These are phyloP conservation scores for Drepanosiphum platanoidis DNA, from an alignment of 2,888 invertebrate species.

Conservation along the genomic window DNA sequence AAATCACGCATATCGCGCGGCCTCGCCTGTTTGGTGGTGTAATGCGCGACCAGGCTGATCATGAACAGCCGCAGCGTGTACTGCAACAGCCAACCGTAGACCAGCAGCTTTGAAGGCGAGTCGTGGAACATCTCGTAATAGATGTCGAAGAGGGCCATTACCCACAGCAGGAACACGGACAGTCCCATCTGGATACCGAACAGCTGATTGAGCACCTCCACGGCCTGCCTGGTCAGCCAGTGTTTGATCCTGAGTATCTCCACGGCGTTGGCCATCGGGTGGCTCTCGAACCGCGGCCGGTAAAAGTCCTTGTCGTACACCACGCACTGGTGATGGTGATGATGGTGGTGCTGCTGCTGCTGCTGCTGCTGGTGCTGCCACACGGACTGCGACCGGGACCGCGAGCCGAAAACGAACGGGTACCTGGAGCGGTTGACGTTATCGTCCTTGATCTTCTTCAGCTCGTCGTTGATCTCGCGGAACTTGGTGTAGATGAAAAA, in stretches of 20 bases:
- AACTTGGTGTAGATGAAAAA: slow-evolving; percentile 47
- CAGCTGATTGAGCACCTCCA: slow-evolving; percentile 7
- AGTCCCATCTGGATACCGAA: slow-evolving; percentile 41
- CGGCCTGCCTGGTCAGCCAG: slow-evolving; percentile 20
- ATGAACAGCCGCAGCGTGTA: slow-evolving; percentile 56
- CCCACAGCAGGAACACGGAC: slow-evolving; percentile 26
- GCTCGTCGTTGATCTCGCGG: slow-evolving; percentile 46
- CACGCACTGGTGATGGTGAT: background rate
- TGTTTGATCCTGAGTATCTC: slow-evolving; percentile 35
- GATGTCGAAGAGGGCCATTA: slow-evolving; percentile 61
- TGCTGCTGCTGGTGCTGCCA: background rate
- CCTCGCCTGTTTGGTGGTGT: slow-evolving; percentile 59
- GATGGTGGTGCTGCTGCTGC: background rate
- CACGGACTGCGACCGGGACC: background rate
- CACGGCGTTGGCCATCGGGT: slow-evolving; percentile 32
- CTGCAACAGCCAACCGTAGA: slow-evolving; percentile 60
- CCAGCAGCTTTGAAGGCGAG: slow-evolving; percentile 32
- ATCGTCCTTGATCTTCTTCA: slow-evolving; percentile 11
- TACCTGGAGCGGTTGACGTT: slow-evolving; percentile 1
- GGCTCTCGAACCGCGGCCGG: background rate
- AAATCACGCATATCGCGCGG: no score
- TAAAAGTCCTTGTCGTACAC: slow-evolving; percentile 47
- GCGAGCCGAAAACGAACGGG: slow-evolving; percentile 13
- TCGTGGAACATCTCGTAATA: slow-evolving; percentile 60
- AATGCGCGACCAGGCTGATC: slow-evolving; percentile 51